Evolutionary conservation across 2,113 vertebrate genomes (phyloP).

Genomic region (Leptosomus discolor): DNA sequence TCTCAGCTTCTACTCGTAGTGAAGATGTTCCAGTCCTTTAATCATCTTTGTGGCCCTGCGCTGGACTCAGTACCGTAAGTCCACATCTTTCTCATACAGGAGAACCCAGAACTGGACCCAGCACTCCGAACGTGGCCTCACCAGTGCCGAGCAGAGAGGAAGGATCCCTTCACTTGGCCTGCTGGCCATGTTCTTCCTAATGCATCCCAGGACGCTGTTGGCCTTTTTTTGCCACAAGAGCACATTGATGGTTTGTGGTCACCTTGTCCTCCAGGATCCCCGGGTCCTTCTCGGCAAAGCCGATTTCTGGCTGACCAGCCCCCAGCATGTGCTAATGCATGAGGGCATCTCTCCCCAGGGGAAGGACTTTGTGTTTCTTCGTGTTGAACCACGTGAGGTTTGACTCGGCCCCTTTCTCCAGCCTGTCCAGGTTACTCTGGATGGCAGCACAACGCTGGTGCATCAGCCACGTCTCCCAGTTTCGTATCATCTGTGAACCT

Average conservation of each 20-base stretch:
- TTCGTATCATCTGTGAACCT: too few relatives aligned
- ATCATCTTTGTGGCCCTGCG: neutral
- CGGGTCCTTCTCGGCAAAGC: neutral
- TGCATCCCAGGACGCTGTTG: neutral
- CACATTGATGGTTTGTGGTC: neutral
- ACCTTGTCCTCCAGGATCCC: neutral
- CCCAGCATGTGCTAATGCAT: neutral
- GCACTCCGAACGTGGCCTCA: neutral
- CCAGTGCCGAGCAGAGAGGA: neutral
- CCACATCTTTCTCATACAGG: neutral
- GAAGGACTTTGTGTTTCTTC: neutral
- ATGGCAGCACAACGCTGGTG: too few relatives aligned
- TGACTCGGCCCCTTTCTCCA: neutral
- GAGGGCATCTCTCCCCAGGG: neutral
- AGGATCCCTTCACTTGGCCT: neutral
- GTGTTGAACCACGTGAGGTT: neutral
- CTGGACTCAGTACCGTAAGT: neutral
- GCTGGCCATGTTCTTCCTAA: neutral
- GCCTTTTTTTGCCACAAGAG: neutral
- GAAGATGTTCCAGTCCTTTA: too few relatives aligned
- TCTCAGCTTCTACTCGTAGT: too few relatives aligned
- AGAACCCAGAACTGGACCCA: neutral
- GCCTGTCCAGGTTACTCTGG: too few relatives aligned
- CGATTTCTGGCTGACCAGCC: neutral
- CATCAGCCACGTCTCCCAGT: too few relatives aligned